These are phyloP conservation scores for Seriola quinqueradiata DNA, from an alignment of 2,113 vertebrate species.

Conservation along the genomic window DNA sequence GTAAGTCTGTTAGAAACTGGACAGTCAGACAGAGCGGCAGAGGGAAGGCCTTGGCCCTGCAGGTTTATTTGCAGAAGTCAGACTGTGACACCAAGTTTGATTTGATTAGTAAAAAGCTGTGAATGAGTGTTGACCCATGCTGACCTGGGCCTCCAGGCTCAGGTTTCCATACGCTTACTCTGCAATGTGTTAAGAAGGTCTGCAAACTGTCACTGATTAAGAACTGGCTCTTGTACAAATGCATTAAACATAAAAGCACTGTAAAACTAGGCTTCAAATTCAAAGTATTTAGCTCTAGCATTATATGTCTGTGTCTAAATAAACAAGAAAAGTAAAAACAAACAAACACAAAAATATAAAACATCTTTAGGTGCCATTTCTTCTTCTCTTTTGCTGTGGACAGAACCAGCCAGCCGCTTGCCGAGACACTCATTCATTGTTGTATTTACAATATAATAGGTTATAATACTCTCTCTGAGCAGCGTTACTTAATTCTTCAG, in stretches of 20 bases:
- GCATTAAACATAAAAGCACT: not conserved
- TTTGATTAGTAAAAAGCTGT: constrained; percentile 70
- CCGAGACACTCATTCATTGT: no score
- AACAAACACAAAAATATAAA: no score
- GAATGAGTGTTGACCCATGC: constrained; percentile 61
- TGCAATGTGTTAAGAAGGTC: constrained; percentile 12
- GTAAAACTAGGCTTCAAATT: not conserved
- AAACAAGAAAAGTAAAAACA: no score
- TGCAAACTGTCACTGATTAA: constrained; percentile 25
- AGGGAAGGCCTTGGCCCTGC: constrained; percentile 12
- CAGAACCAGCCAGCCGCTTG: no score
- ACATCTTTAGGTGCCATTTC: no score
- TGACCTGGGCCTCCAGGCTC: constrained; percentile 55
- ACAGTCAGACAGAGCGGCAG: constrained; percentile 19
- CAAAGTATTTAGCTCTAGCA: not conserved
- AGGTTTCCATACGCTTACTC: constrained; percentile 40
- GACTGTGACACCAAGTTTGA: constrained; percentile 69
- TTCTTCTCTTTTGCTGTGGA: no score
- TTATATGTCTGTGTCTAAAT: no score
- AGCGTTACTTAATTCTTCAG: no score
- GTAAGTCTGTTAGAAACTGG: constrained; percentile 39
- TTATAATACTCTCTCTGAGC: no score
- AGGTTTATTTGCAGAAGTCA: constrained; percentile 78
- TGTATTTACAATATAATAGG: no score
- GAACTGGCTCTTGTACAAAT: constrained; percentile 2